Evolutionary conservation across 92 coral and sea anemone genomes (phyloP).

Genomic region (Porites cylindrica): DNA sequence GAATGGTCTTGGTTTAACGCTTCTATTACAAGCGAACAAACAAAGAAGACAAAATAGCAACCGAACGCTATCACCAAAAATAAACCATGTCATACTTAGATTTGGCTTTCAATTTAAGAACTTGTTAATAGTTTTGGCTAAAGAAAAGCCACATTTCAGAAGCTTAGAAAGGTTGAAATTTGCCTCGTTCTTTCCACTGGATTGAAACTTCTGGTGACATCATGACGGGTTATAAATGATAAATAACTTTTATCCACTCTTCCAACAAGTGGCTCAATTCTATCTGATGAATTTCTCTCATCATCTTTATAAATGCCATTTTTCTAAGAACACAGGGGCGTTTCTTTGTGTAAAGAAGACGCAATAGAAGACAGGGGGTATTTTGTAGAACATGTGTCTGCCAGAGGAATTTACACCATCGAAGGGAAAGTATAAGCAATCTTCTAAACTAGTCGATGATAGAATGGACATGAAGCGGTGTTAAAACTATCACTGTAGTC

Average conservation of each 20-base stretch:
- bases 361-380: neutral
- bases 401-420: neutral
- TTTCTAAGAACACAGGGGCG: conserved; percentile 1
- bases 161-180: neutral
- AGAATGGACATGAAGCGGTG: no score
- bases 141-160: conserved; percentile 1
- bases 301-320: conserved; percentile 25
- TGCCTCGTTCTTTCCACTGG: neutral
- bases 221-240: conserved; percentile 38
- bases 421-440: no score
- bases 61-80: conserved; percentile 18
- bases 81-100: conserved; percentile 38
- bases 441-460: no score
- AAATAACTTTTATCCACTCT: conserved; percentile 18
- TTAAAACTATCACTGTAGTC: no score
- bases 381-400: neutral
- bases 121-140: neutral
- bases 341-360: neutral
- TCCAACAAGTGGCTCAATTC: conserved; percentile 41
- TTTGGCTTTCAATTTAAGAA: neutral
- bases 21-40: conserved; percentile 23
- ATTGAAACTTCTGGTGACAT: conserved; percentile 19
- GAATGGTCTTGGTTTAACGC: conserved; percentile 62
- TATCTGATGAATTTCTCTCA: conserved; percentile 18
- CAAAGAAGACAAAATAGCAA: conserved; percentile 19